A percentile compares a stretch with the other conserved stretches of the same genome.
phyloP scores from a whole-genome alignment of 2,113 vertebrate species.

The Aspiorhynchus laticeps region DNA sequence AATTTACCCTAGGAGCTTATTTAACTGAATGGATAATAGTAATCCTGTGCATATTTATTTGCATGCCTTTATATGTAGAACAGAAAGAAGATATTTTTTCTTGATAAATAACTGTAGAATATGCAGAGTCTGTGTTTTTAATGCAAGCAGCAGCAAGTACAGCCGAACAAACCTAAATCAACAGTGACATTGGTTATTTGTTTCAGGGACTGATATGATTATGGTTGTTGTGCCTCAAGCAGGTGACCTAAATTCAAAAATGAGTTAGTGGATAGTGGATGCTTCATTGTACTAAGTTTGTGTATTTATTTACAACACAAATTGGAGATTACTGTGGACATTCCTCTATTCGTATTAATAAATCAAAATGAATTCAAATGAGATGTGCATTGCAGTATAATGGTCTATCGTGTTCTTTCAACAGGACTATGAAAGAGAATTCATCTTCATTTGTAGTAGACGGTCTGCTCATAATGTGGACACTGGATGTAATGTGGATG shows the following conservation, averaged over 20 bases:
- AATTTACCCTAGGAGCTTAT: neutral
- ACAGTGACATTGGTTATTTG: conserved; percentile 26
- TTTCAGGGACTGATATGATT: conserved; percentile 34
- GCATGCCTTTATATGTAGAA: neutral
- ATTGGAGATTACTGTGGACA: neutral
- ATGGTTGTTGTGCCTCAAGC: conserved; percentile 18
- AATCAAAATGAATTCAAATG: neutral
- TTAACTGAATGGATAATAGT: neutral
- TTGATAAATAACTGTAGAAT: conserved; percentile 8
- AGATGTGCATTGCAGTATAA: conserved; percentile 7
- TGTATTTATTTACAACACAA: neutral
- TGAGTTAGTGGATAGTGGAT: neutral
- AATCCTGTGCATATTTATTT: neutral
- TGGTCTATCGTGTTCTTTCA: neutral
- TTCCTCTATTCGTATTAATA: neutral
- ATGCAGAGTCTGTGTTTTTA: conserved; percentile 24
- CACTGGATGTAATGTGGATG: neutral
- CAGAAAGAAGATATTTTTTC: neutral
- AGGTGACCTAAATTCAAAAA: conserved; percentile 26
- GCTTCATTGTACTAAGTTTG: neutral
- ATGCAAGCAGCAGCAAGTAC: conserved; percentile 19
- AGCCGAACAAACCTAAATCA: conserved; percentile 7
- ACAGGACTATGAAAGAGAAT: neutral
- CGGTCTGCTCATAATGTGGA: neutral
- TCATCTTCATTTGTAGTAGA: neutral